Percentiles rank a stretch among this genome's conserved stretches.
Evolutionary conservation across 2,888 invertebrate genomes (phyloP).

Genomic region (Augiades crinisus): DNA sequence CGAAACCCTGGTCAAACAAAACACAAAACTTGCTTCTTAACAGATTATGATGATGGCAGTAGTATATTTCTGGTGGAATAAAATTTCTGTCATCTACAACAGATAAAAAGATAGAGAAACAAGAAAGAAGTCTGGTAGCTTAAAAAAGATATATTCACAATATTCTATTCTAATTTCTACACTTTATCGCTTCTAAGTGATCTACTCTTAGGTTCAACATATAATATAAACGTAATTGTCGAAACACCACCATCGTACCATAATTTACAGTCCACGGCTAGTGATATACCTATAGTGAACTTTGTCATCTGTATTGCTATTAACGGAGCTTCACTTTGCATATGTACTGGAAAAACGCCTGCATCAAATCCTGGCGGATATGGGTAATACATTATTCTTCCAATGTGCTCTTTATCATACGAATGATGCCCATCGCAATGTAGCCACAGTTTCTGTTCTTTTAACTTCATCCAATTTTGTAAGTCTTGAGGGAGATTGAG

Average conservation of each 20-base stretch:
- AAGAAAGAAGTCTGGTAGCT: too few species aligned
- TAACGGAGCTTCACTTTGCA: constrained; percentile 45
- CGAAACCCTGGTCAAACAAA: too few species aligned
- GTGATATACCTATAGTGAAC: constrained; percentile 58
- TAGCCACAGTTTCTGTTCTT: constrained; percentile 56
- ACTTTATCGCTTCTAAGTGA: constrained; percentile 13
- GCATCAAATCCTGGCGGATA: constrained; percentile 67
- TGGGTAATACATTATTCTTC: constrained; percentile 58
- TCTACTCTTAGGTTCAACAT: constrained; percentile 46
- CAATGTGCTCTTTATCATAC: constrained; percentile 65
- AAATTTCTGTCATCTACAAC: not conserved
- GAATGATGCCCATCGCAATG: constrained; percentile 57
- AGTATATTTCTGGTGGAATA: too few species aligned
- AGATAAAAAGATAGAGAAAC: not conserved
- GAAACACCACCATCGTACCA: constrained; percentile 62
- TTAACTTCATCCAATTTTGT: constrained; percentile 46
- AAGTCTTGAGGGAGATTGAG: constrained; percentile 48
- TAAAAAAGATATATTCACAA: constrained; percentile 17
- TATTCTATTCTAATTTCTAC: not conserved
- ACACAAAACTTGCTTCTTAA: too few species aligned
- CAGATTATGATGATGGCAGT: too few species aligned
- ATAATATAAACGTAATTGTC: constrained; percentile 54
- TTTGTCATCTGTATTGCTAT: constrained; percentile 61
- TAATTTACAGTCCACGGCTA: constrained; percentile 60
- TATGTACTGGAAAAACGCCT: constrained; percentile 47